phyloP scores from a whole-genome alignment of 2,113 vertebrate species.

The Hoplias malabaricus region DNA sequence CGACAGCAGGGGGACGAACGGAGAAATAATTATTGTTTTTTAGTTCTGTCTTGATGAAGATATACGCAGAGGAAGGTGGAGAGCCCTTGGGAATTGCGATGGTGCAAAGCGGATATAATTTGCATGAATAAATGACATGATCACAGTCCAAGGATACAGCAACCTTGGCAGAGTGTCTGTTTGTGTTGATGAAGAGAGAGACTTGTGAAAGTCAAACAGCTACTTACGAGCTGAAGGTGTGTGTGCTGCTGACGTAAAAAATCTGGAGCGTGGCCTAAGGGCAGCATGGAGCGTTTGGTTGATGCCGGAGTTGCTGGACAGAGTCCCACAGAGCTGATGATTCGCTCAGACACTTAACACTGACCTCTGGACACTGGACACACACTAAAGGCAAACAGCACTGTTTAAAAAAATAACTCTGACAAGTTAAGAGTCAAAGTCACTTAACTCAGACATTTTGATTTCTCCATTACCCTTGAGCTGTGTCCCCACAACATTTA shows the following conservation, averaged over 20 bases:
- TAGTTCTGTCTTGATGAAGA: slow-evolving; percentile 13
- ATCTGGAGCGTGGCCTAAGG: slow-evolving; percentile 77
- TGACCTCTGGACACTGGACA: slow-evolving; percentile 73
- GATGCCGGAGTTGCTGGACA: slow-evolving; percentile 70
- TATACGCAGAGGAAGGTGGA: slow-evolving; percentile 47
- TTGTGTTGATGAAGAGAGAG: slow-evolving; percentile 65
- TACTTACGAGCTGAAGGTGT: slow-evolving; percentile 78
- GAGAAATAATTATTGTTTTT: slow-evolving; percentile 15
- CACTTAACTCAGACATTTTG: neutral
- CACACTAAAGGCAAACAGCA: slow-evolving; percentile 24
- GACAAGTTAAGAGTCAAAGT: neutral
- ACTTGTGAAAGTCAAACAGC: slow-evolving; percentile 82
- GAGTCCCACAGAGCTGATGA: slow-evolving; percentile 65
- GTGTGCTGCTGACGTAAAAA: slow-evolving; percentile 78
- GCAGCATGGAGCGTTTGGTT: slow-evolving; percentile 67
- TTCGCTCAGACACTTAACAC: slow-evolving; percentile 63
- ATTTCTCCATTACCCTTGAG: neutral
- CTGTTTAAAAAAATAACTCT: slow-evolving; percentile 9
- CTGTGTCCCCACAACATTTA: neutral
- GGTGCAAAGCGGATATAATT: slow-evolving; percentile 65
- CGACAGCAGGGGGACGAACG: neutral
- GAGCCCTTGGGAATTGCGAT: slow-evolving; percentile 64
- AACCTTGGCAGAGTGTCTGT: slow-evolving; percentile 74
- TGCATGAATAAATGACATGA: slow-evolving; percentile 77
- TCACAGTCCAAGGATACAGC: slow-evolving; percentile 73